Base-by-base conservation (phyloP, 2,888 invertebrate genomes). In the Monoplex corrugatus region DNA sequence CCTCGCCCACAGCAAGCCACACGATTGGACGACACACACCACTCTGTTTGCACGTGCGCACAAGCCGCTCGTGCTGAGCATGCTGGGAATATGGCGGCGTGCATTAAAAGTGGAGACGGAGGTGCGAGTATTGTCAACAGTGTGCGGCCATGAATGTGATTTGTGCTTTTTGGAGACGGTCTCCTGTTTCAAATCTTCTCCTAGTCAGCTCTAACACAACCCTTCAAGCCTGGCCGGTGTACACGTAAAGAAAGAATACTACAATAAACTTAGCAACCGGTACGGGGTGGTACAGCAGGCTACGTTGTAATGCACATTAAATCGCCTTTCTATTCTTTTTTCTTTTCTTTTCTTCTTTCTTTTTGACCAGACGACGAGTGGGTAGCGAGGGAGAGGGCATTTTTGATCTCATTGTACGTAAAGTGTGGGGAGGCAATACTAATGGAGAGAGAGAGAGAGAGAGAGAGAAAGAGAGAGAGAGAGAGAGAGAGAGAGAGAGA, bases 21-120 rank as follows among this genome's bases (percentile, higher is more conserved):
- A 23, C 38, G 38, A 57, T 84, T n/a, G 57, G 84, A 10, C 57
- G 38, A 13, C 84, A 50, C 84, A 84, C 84, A 38, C 57, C 45
- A 45, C 50, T 38, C 35, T 84, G 84, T 84, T 84, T 84, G 84
- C 84, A 57, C 57, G 57, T 84, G 84, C 84, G 44, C 35, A 84
- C 84, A 13, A 50, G 83, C 83, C 83, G 16, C 44, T 83, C 32
- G 45, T 45, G 45, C 35, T 2, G 57, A 23, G 84, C 84, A 84
- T 84, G 84, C 57, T 45, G 84, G 84, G 84, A 84, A 84, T 84
- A 84, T 50, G 84, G 57, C 84, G 84, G 45, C 57, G 45, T 5
- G 45, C 84, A 84, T 84, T 84, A 84, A n/a, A 19, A 57, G 45
- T 35, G 32, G 35, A 38, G 57, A 23, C 23, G 2, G 68, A 10